Evolutionary conservation across 2,888 invertebrate species (phyloP).

Genomic region (Drosophila neutralis): DNA sequence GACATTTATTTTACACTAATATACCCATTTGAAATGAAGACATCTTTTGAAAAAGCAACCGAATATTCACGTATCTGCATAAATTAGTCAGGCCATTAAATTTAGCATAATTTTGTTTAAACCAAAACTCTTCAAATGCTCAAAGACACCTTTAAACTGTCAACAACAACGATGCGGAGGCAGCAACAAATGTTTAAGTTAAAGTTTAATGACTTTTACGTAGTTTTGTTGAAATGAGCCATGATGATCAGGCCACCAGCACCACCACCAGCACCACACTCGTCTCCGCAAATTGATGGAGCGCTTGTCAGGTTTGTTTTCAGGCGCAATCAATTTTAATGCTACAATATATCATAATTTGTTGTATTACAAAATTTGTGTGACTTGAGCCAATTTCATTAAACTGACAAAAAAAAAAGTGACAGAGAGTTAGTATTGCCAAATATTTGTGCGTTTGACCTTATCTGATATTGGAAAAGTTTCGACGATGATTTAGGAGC

Average conservation of each 20-base stretch:
- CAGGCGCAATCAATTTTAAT: constrained; percentile 50
- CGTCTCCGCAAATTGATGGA: constrained; percentile 45
- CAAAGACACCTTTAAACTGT: constrained; percentile 38
- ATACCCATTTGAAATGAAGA: neutral
- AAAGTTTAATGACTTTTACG: constrained; percentile 57
- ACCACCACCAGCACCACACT: constrained; percentile 8
- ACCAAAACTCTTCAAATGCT: constrained; percentile 48
- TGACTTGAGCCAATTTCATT: constrained; percentile 29
- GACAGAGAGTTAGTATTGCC: constrained; percentile 36
- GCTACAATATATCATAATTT: constrained; percentile 42
- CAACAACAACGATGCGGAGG: constrained; percentile 5
- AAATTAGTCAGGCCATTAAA: constrained; percentile 20
- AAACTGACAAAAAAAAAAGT: constrained; percentile 17
- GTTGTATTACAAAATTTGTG: constrained; percentile 26
- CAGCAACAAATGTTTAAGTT: constrained; percentile 21
- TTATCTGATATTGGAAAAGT: constrained; percentile 44
- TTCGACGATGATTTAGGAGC: constrained; percentile 35
- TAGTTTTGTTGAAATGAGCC: constrained; percentile 36
- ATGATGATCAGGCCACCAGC: constrained; percentile 21
- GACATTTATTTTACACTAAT: neutral
- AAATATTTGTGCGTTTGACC: constrained; percentile 25
- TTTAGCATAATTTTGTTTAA: constrained; percentile 58
- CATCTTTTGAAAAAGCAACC: constrained; percentile 6
- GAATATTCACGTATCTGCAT: constrained; percentile 11
- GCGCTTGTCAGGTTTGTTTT: constrained; percentile 51